phyloP scores from a whole-genome alignment of 1,140 invertebrate species.

The Orchestia grillus region DNA sequence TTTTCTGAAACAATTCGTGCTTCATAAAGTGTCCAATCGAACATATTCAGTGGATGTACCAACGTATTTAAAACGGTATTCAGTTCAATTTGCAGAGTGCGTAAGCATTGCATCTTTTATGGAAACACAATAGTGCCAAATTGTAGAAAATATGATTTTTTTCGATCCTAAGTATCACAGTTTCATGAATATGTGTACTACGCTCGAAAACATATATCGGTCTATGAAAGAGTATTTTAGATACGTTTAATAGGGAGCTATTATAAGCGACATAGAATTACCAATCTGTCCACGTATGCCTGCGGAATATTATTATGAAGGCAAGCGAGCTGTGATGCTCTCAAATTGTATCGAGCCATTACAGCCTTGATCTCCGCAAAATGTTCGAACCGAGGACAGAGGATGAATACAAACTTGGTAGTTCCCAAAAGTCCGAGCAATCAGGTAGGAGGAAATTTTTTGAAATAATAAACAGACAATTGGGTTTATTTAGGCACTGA shows the following conservation, averaged over 20 bases:
- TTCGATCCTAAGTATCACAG: neutral
- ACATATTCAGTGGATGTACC: neutral
- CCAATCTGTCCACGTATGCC: neutral
- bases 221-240: neutral
- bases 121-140: neutral
- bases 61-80: neutral
- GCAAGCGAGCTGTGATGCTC: neutral
- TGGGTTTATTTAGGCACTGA: neutral
- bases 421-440: neutral
- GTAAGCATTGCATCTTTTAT: neutral
- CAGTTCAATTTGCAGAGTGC: neutral
- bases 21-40: neutral
- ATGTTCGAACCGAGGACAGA: neutral
- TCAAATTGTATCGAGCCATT: neutral
- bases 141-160: neutral
- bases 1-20: neutral
- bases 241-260: neutral
- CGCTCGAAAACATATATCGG: neutral
- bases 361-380: neutral
- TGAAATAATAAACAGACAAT: constrained; percentile 37
- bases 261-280: neutral
- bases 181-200: neutral
- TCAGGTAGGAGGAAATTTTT: neutral
- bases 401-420: neutral
- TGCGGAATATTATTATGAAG: neutral